phyloP scores from a whole-genome alignment of 2,113 vertebrate genomes.

The Thymallus thymallus region DNA sequence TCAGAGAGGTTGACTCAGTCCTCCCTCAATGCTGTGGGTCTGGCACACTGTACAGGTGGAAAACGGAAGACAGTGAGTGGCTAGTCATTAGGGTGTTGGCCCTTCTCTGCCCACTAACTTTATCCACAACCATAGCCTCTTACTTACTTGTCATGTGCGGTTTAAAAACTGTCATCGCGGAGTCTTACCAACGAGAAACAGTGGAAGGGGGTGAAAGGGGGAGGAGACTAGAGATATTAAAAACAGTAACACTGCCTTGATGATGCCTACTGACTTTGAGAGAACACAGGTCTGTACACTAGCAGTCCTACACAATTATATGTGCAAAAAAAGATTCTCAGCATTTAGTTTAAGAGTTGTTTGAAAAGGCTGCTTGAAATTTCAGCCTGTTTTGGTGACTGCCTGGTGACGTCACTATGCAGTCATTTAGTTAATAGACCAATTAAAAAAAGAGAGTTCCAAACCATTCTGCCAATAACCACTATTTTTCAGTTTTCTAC shows the following conservation, averaged over 20 bases:
- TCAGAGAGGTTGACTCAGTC: conserved; percentile 38
- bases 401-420: no score
- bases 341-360: no score
- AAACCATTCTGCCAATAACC: no score
- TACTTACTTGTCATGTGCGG: conserved; percentile 62
- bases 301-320: conserved; percentile 20
- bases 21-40: conserved; percentile 58
- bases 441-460: no score
- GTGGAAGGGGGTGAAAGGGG: conserved; percentile 23
- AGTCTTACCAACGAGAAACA: conserved; percentile 60
- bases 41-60: conserved; percentile 67
- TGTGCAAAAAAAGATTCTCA: background rate
- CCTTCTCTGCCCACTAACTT: conserved; percentile 51
- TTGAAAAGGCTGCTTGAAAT: no score
- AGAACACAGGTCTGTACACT: conserved; percentile 16
- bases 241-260: background rate
- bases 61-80: conserved; percentile 68
- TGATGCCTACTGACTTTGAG: conserved; percentile 33
- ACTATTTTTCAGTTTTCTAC: background rate
- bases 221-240: conserved; percentile 20
- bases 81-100: conserved; percentile 68
- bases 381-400: no score
- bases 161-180: conserved; percentile 56
- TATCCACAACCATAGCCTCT: conserved; percentile 54
- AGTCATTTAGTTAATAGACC: no score